phyloP scores from a whole-genome alignment of 2,797 vertebrate genomes.

The Trematomus bernacchii region DNA sequence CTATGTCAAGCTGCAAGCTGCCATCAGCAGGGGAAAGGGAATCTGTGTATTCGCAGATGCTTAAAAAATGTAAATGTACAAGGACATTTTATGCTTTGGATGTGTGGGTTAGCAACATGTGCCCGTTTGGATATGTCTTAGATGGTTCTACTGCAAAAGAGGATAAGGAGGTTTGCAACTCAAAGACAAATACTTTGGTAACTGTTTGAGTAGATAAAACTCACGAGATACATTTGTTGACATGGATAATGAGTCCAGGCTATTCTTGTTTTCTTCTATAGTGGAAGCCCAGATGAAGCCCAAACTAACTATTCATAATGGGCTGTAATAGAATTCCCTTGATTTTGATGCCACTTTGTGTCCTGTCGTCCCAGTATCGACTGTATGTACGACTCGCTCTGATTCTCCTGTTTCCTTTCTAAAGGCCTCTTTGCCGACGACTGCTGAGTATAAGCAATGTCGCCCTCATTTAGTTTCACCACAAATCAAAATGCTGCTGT shows the following conservation, averaged over 20 bases:
- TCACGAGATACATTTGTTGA: slow-evolving; percentile 19
- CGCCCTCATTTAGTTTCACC: slow-evolving; percentile 54
- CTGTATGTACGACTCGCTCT: slow-evolving; percentile 34
- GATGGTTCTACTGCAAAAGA: neutral
- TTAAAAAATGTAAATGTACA: slow-evolving; percentile 61
- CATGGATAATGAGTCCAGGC: slow-evolving; percentile 37
- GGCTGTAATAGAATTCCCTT: slow-evolving; percentile 59
- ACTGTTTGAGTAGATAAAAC: slow-evolving; percentile 14
- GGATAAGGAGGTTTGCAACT: slow-evolving; percentile 22
- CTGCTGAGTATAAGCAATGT: slow-evolving; percentile 47
- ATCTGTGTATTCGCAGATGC: slow-evolving; percentile 12
- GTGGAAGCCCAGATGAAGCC: slow-evolving; percentile 35
- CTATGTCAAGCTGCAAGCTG: slow-evolving; percentile 5
- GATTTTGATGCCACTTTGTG: slow-evolving; percentile 41
- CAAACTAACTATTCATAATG: slow-evolving; percentile 40
- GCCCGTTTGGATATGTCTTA: slow-evolving; percentile 34
- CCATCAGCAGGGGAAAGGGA: neutral
- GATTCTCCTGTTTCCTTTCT: slow-evolving; percentile 50
- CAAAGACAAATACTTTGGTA: slow-evolving; percentile 16
- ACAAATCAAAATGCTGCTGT: slow-evolving; percentile 48
- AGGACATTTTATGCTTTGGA: slow-evolving; percentile 29
- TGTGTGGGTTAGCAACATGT: slow-evolving; percentile 5
- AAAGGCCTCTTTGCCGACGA: slow-evolving; percentile 50
- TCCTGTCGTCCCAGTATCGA: slow-evolving; percentile 42
- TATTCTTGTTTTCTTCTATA: slow-evolving; percentile 38